Percentiles rank a stretch among this genome's conserved stretches.
These are phyloP conservation scores for Crenichthys baileyi DNA, from an alignment of 2,797 vertebrate species.

Conservation along the genomic window DNA sequence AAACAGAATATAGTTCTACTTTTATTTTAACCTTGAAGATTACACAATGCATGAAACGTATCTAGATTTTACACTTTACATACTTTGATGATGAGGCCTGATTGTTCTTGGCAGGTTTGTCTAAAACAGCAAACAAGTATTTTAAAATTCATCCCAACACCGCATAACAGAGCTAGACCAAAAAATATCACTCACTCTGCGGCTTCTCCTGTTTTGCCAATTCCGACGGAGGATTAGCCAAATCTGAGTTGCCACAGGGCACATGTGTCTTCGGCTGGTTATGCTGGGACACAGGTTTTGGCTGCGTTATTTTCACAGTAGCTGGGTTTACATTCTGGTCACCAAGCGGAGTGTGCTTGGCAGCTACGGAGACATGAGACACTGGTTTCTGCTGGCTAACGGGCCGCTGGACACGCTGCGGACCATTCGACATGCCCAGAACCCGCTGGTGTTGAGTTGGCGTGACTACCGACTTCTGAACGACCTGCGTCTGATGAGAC, in stretches of 20 bases:
- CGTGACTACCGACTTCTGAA: conserved; percentile 34
- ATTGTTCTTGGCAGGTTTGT: conserved; percentile 49
- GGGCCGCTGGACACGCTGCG: conserved; percentile 79
- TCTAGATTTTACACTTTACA: conserved; percentile 4
- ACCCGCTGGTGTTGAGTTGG: conserved; percentile 79
- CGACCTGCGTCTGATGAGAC: conserved; percentile 75
- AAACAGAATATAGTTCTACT: neutral
- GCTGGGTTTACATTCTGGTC: conserved; percentile 73
- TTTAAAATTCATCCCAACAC: neutral
- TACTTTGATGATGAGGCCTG: conserved; percentile 59
- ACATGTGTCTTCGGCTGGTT: conserved; percentile 38
- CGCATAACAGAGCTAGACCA: neutral
- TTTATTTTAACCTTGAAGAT: neutral
- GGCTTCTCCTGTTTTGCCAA: conserved; percentile 57
- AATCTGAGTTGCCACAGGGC: conserved; percentile 31
- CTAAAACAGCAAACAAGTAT: conserved; percentile 33
- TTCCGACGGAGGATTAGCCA: conserved; percentile 33
- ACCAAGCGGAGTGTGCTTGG: conserved; percentile 32
- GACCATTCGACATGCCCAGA: conserved; percentile 81
- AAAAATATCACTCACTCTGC: conserved; percentile 56
- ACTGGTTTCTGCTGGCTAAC: conserved; percentile 64
- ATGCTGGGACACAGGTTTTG: conserved; percentile 47
- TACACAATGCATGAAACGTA: neutral
- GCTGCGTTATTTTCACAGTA: conserved; percentile 24
- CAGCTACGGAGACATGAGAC: conserved; percentile 8